A percentile compares a stretch with the other conserved stretches of the same genome.
Conservation (phyloP, 2,888 invertebrate genomes). For the Glaucopsyche alexis region DNA sequence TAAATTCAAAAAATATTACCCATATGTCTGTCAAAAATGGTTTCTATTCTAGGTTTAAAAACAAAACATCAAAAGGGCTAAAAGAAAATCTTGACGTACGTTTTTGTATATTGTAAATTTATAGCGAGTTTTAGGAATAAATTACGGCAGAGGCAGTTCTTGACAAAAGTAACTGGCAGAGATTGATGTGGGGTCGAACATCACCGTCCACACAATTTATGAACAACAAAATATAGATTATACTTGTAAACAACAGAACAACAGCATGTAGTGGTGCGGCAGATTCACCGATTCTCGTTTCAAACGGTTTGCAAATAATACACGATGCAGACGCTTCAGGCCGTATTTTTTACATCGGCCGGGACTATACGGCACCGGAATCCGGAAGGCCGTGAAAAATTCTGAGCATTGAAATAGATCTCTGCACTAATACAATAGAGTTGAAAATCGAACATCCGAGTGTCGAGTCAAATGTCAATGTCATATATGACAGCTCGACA, state of each 20-base stretch:
- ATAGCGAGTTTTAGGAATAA: constrained; percentile 45
- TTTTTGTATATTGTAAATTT: constrained; percentile 25
- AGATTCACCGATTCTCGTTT: no score
- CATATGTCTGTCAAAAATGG: not conserved
- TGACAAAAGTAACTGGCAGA: constrained; percentile 61
- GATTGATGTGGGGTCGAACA: constrained; percentile 65
- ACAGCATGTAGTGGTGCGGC: not conserved
- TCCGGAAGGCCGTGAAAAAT: no score
- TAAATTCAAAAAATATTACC: no score
- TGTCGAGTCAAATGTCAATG: no score
- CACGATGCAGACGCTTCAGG: no score
- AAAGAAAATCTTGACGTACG: not conserved
- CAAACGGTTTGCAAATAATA: no score
- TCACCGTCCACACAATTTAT: constrained; percentile 53
- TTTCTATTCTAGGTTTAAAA: not conserved
- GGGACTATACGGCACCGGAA: no score
- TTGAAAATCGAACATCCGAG: no score
- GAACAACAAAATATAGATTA: constrained; percentile 24
- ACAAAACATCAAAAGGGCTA: constrained; percentile 5
- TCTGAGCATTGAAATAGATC: no score
- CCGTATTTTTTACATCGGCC: no score
- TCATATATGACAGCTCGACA: no score
- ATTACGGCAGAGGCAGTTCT: constrained; percentile 51
- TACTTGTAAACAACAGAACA: constrained; percentile 1
- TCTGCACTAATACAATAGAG: no score